A percentile compares a stretch with the other conserved stretches of the same genome.
Conservation (phyloP, 2,888 invertebrate genomes). For the Mamestra brassicae region DNA sequence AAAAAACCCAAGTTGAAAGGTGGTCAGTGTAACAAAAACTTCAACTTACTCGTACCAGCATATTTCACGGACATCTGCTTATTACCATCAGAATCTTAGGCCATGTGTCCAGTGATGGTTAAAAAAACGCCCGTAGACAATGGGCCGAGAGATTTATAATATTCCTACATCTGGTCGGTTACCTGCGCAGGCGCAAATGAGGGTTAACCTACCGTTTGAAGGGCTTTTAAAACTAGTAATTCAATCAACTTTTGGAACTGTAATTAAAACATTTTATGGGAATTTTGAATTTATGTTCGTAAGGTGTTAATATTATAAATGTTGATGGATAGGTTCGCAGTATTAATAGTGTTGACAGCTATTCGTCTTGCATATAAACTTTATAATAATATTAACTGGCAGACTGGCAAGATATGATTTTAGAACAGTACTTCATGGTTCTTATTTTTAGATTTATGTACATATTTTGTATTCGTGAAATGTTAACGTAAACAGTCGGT, state of each 20-base stretch:
- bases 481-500: too few species aligned
- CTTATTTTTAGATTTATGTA: not conserved
- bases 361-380: constrained; percentile 5
- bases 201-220: constrained; percentile 56
- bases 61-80: constrained; percentile 74
- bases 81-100: constrained; percentile 69
- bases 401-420: not conserved
- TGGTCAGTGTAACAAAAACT: constrained; percentile 58
- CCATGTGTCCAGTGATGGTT: constrained; percentile 86
- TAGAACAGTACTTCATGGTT: not conserved
- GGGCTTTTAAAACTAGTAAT: constrained; percentile 58
- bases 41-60: constrained; percentile 48
- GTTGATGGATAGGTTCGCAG: not conserved
- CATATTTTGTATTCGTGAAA: not conserved
- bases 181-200: constrained; percentile 75
- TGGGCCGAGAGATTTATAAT: constrained; percentile 83
- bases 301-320: constrained; percentile 3
- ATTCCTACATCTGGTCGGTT: constrained; percentile 82
- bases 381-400: not conserved
- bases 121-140: constrained; percentile 84
- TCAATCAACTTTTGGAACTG: constrained; percentile 54
- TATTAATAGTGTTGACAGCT: constrained; percentile 2
- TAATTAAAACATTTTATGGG: constrained; percentile 46
- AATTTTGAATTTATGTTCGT: constrained; percentile 22
- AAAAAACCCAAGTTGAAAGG: constrained; percentile 53